Conservation (phyloP, 2,888 invertebrate genomes). For the Poecilobothrus nobilitatus region DNA sequence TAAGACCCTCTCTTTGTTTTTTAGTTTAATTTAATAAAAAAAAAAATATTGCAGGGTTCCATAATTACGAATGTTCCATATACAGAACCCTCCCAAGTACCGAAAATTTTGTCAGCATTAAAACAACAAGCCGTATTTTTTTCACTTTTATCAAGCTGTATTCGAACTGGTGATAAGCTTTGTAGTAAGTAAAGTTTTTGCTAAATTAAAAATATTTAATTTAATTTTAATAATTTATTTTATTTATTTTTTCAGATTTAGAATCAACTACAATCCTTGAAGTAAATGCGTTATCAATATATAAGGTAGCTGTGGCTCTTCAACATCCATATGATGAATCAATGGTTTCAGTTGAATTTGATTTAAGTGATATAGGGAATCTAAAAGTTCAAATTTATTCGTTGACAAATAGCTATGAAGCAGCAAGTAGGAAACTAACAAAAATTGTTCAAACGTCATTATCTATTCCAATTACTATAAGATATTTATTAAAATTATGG, state of each 20-base stretch:
- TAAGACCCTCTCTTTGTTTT: slow-evolving; percentile 52
- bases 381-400: slow-evolving; percentile 71
- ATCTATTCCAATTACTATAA: slow-evolving; percentile 86
- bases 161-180: slow-evolving; percentile 67
- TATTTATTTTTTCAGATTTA: slow-evolving; percentile 44
- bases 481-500: slow-evolving; percentile 80
- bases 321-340: slow-evolving; percentile 89
- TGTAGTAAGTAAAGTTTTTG: slow-evolving; percentile 53
- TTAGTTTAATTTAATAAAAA: slow-evolving; percentile 9
- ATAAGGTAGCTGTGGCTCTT: slow-evolving; percentile 80
- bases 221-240: slow-evolving; percentile 28
- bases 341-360: slow-evolving; percentile 86
- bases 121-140: slow-evolving; percentile 90
- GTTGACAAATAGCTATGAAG: slow-evolving; percentile 46
- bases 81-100: slow-evolving; percentile 87
- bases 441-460: slow-evolving; percentile 77
- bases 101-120: slow-evolving; percentile 73
- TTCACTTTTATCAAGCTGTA: slow-evolving; percentile 78
- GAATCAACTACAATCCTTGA: slow-evolving; percentile 70
- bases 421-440: slow-evolving; percentile 43
- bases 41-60: slow-evolving; percentile 30
- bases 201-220: slow-evolving; percentile 9
- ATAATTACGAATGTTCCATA: slow-evolving; percentile 67
- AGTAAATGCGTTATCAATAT: slow-evolving; percentile 80
- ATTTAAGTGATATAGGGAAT: slow-evolving; percentile 70